A percentile compares a stretch with the other conserved stretches of the same genome.
Conservation (phyloP, 2,797 vertebrate species). For the Premnoplex brunnescens region DNA sequence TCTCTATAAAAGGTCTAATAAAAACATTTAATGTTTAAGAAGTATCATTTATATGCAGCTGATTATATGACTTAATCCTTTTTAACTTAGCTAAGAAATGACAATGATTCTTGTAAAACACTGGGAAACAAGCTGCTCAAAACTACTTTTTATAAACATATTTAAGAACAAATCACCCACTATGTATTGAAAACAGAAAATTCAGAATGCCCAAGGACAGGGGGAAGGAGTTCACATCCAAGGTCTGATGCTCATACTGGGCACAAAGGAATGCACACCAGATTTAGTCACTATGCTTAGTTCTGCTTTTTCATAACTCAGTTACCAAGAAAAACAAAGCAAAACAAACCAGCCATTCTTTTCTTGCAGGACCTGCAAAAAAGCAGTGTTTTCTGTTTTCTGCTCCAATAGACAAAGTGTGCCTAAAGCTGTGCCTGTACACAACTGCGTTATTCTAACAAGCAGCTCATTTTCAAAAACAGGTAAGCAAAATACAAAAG, state of each 20-base stretch:
- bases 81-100: constrained; percentile 22
- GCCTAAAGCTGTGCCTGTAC: constrained; percentile 16
- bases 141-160: constrained; percentile 17
- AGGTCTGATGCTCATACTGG: constrained; percentile 19
- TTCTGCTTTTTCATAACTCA: constrained; percentile 38
- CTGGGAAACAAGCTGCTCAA: background rate
- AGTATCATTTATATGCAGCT: background rate
- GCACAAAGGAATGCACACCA: constrained; percentile 11
- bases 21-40: constrained; percentile 29
- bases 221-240: background rate
- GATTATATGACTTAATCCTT: background rate
- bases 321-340: constrained; percentile 53
- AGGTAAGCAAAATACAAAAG: constrained; percentile 1
- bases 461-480: background rate
- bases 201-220: constrained; percentile 3
- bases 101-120: background rate
- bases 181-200: background rate
- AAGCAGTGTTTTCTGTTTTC: background rate
- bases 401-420: background rate
- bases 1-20: background rate
- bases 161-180: background rate
- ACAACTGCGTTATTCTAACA: background rate
- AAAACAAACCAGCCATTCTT: constrained; percentile 13
- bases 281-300: constrained; percentile 32
- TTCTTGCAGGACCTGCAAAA: constrained; percentile 30